phyloP scores from a whole-genome alignment of 2,113 vertebrate species.

The Festucalex cinctus region DNA sequence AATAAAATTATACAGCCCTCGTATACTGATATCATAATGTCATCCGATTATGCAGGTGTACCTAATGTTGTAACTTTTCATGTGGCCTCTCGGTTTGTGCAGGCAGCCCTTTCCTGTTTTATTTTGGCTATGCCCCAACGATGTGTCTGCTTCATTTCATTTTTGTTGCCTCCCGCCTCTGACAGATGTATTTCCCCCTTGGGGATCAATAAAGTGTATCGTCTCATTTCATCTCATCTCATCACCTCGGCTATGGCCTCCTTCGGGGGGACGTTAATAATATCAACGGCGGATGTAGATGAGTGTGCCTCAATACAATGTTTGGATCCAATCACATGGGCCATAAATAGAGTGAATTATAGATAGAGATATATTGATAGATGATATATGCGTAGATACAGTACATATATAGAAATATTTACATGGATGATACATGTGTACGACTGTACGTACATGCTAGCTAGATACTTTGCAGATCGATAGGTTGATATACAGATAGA shows the following conservation, averaged over 20 bases:
- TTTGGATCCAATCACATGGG: conserved; percentile 38
- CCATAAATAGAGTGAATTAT: conserved; percentile 13
- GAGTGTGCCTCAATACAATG: conserved; percentile 48
- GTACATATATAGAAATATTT: neutral
- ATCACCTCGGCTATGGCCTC: conserved; percentile 46
- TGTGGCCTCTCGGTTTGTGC: conserved; percentile 12
- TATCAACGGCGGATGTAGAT: conserved; percentile 49
- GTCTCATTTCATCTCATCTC: conserved; percentile 57
- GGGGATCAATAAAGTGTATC: conserved; percentile 64
- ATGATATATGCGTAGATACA: neutral
- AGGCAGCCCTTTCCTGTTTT: conserved; percentile 22
- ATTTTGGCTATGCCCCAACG: conserved; percentile 31
- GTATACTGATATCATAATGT: neutral
- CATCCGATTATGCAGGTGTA: neutral
- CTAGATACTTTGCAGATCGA: neutral
- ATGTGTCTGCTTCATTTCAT: conserved; percentile 36
- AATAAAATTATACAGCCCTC: neutral
- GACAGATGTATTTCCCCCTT: conserved; percentile 54
- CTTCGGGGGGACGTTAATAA: conserved; percentile 53
- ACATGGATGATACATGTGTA: neutral
- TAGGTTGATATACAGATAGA: neutral
- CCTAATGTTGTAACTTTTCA: conserved; percentile 3
- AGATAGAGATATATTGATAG: conserved; percentile 6
- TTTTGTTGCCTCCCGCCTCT: conserved; percentile 37
- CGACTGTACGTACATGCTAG: no score